Conservation (phyloP, 2,888 invertebrate species). For the Agrypnus murinus region DNA sequence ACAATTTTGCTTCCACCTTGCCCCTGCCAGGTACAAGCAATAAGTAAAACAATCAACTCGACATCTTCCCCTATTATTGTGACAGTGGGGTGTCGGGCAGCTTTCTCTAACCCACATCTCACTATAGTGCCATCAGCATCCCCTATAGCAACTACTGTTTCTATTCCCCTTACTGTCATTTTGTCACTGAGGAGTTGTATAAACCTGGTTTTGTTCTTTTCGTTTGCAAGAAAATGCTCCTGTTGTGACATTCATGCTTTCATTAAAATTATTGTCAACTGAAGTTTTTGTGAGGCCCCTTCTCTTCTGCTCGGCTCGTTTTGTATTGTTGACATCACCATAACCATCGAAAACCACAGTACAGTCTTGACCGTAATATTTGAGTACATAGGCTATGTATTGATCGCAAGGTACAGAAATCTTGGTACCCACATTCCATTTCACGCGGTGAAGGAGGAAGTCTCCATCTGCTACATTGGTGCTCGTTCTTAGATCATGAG, state of each 20-base stretch:
- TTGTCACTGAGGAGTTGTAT: not conserved
- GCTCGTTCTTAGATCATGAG: not conserved
- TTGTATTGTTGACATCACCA: not conserved
- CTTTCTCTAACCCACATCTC: not conserved
- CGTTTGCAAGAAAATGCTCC: not conserved
- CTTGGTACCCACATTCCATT: not conserved
- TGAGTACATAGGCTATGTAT: not conserved
- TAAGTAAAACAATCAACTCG: conserved; percentile 3
- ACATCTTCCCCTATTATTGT: conserved; percentile 19
- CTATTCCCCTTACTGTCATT: conserved; percentile 4
- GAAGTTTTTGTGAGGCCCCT: not conserved
- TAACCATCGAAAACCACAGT: not conserved
- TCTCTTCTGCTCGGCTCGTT: conserved; percentile 1
- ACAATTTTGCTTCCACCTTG: no score
- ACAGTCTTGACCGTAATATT: not conserved
- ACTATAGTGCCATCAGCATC: not conserved
- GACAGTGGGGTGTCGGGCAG: not conserved
- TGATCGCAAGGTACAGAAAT: not conserved
- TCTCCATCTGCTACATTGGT: conserved; percentile 12
- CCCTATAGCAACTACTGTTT: not conserved
- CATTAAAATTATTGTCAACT: conserved; percentile 1
- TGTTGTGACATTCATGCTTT: conserved; percentile 2
- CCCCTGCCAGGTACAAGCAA: conserved; percentile 9
- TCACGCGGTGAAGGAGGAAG: conserved; percentile 15
- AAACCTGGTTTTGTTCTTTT: conserved; percentile 6